Evolutionary conservation across 2,113 vertebrate genomes (phyloP).

Genomic region (Coptodon bakossiorum): DNA sequence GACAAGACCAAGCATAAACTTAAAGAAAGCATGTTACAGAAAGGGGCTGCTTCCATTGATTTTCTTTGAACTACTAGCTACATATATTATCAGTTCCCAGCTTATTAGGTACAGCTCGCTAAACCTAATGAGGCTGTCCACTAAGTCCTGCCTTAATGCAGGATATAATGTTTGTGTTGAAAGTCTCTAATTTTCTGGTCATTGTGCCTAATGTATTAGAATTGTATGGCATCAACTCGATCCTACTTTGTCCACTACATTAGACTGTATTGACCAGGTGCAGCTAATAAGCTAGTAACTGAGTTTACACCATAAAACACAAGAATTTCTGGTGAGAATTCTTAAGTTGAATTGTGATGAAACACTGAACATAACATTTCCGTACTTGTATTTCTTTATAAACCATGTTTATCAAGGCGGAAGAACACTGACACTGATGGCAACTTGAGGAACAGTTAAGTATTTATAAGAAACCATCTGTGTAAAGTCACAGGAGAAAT

Average conservation of each 20-base stretch:
- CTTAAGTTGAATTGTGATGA: not conserved
- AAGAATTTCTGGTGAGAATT: not conserved
- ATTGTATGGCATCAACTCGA: not conserved
- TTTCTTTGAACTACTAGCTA: not conserved
- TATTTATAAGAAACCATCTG: not conserved
- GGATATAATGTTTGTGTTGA: not conserved
- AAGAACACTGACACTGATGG: not conserved
- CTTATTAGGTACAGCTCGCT: not conserved
- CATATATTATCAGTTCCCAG: not conserved
- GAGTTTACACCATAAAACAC: not conserved
- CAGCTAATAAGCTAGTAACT: not conserved
- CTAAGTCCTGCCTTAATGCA: not conserved
- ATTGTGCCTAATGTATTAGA: not conserved
- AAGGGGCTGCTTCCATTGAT: not conserved
- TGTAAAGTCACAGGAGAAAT: not conserved
- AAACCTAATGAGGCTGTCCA: not conserved
- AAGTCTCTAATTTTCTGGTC: not conserved
- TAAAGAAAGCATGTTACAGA: not conserved
- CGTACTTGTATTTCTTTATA: not conserved
- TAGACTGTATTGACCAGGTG: not conserved
- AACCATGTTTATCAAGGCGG: not conserved
- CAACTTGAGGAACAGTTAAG: not conserved
- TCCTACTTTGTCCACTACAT: not conserved
- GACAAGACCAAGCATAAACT: slow-evolving; percentile 6
- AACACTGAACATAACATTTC: not conserved